Conservation (phyloP, 2,113 vertebrate genomes). For the Zosterops pallidus region DNA sequence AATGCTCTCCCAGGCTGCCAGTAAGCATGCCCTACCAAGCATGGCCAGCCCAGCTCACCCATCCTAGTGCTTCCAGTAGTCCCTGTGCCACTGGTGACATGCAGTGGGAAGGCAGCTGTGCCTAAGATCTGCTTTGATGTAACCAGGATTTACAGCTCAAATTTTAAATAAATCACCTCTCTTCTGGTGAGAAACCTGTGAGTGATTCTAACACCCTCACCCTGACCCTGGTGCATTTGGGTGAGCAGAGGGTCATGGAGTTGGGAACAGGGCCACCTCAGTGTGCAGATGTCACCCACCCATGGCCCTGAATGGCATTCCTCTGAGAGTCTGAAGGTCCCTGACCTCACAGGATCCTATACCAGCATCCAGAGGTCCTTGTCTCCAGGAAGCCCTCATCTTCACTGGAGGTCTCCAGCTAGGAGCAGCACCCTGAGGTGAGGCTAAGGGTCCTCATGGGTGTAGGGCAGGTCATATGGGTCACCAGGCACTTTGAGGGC, state of each 20-base stretch:
- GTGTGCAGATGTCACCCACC: not conserved
- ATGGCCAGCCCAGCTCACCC: not conserved
- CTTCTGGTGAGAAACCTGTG: not conserved
- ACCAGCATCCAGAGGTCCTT: not conserved
- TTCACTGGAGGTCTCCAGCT: not conserved
- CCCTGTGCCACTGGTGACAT: not conserved
- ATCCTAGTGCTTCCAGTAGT: not conserved
- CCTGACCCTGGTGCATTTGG: not conserved
- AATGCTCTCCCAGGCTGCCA: not conserved
- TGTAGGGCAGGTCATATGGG: not conserved
- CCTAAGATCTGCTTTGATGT: not conserved
- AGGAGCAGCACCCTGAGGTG: not conserved
- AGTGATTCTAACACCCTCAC: not conserved
- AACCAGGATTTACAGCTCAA: not conserved
- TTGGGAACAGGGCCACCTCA: not conserved
- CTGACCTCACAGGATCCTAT: not conserved
- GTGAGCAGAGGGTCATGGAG: not conserved
- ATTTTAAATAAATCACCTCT: not conserved
- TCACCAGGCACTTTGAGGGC: no score
- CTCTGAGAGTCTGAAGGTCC: not conserved
- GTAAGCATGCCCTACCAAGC: no score
- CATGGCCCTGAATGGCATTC: no score
- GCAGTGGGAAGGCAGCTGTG: not conserved
- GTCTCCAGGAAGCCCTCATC: not conserved
- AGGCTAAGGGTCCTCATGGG: not conserved